phyloP scores from a whole-genome alignment of 35 echinoderm and acorn worm species.

The Amphiura filiformis region DNA sequence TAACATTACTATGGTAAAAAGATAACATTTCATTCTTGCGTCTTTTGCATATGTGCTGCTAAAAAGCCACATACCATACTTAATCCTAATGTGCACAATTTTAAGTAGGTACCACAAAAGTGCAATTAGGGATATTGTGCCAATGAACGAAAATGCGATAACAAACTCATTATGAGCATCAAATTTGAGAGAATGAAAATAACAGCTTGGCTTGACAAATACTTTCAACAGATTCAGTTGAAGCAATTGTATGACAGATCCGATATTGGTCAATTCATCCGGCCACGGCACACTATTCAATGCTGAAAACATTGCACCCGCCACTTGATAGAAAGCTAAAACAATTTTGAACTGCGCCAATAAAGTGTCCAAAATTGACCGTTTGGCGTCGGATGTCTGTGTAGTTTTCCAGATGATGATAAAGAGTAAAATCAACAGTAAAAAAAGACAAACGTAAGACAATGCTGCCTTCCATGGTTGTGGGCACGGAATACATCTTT shows the following conservation, averaged over 20 bases:
- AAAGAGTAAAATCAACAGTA: not conserved
- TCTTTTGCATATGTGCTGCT: not conserved
- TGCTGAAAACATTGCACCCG: conserved; percentile 30
- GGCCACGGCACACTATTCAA: conserved; percentile 33
- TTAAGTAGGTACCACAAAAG: not conserved
- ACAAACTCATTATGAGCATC: conserved; percentile 18
- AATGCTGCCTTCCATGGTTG: not conserved
- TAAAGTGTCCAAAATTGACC: conserved; percentile 19
- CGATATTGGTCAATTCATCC: not conserved
- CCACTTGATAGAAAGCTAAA: conserved; percentile 55
- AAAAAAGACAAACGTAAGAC: not conserved
- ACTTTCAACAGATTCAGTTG: conserved; percentile 13
- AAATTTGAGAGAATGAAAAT: not conserved
- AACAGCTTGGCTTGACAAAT: conserved; percentile 32
- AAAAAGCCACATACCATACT: not conserved
- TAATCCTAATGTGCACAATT: not conserved
- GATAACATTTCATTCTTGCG: conserved; percentile 16
- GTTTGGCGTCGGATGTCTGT: not conserved
- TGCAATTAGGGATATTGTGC: not conserved
- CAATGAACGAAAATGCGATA: not conserved
- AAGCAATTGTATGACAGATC: conserved; percentile 8
- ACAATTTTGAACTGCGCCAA: conserved; percentile 48
- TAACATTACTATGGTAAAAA: conserved; percentile 29
- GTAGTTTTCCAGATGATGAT: conserved; percentile 19
- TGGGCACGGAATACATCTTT: conserved; percentile 35